Conservation (phyloP, 2,888 invertebrate species). For the Arge pagana region DNA sequence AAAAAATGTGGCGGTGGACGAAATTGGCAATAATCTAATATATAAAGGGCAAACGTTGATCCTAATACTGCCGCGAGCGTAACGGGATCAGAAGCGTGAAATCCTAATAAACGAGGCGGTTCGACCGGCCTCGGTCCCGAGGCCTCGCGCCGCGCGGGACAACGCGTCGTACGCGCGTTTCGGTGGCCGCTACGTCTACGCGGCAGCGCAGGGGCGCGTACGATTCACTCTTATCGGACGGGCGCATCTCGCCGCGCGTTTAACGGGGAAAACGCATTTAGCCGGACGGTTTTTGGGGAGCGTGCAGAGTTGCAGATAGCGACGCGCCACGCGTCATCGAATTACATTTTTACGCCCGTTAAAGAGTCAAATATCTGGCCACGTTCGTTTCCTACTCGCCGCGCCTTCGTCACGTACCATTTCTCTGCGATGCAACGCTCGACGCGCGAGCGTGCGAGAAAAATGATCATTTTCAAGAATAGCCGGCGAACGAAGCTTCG, state of each 20-base stretch:
- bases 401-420: no score
- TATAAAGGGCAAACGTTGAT: no score
- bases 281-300: constrained; percentile 25
- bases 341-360: background rate
- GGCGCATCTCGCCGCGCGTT: constrained; percentile 42
- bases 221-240: constrained; percentile 41
- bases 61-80: no score
- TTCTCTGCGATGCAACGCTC: no score
- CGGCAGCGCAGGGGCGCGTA: constrained; percentile 14
- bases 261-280: constrained; percentile 40
- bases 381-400: no score
- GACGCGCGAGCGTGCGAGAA: no score
- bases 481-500: no score
- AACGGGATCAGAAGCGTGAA: constrained; percentile 50
- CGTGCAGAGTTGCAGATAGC: constrained; percentile 39
- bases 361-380: constrained; percentile 15
- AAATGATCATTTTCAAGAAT: no score
- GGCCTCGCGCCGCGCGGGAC: constrained; percentile 23
- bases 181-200: constrained; percentile 23
- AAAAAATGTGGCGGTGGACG: no score
- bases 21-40: no score
- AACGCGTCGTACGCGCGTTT: constrained; percentile 35
- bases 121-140: constrained; percentile 30
- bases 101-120: constrained; percentile 53
- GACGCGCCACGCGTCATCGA: constrained; percentile 27